These are phyloP conservation scores for Monoplex corrugatus DNA, from an alignment of 2,888 invertebrate genomes.

Conservation along the genomic window DNA sequence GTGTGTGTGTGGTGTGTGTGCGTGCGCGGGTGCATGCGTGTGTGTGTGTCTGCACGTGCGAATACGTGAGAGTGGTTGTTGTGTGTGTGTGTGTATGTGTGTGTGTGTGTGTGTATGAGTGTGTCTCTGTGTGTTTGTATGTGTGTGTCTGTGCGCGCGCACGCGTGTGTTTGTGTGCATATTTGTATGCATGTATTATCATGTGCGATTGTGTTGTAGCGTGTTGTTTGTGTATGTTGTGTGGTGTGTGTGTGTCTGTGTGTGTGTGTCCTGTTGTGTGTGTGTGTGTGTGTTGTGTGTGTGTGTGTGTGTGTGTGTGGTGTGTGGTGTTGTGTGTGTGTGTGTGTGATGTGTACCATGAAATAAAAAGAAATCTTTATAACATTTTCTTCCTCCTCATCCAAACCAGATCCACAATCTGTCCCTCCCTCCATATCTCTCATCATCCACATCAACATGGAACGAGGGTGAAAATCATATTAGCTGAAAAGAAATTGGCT, in stretches of 20 bases:
- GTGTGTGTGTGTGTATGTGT: background rate
- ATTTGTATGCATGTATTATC: background rate
- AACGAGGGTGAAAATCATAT: background rate
- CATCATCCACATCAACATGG: too few species aligned
- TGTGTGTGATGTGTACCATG: too few species aligned
- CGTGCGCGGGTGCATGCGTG: too few species aligned
- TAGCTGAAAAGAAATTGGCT: slow-evolving; percentile 1
- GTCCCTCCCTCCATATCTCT: too few species aligned
- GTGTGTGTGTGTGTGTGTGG: too few species aligned
- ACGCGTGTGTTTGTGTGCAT: background rate
- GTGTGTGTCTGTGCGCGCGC: too few species aligned
- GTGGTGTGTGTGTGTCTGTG: slow-evolving; percentile 5
- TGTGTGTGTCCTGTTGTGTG: background rate
- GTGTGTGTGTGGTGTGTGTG: too few species aligned
- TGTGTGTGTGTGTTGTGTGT: background rate
- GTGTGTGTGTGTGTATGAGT: too few species aligned
- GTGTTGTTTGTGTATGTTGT: slow-evolving; percentile 6
- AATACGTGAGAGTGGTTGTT: too few species aligned
- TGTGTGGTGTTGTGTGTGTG: background rate
- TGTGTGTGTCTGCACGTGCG: background rate
- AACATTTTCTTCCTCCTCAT: too few species aligned
- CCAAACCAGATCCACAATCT: background rate
- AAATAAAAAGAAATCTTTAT: too few species aligned
- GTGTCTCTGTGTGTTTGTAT: too few species aligned
- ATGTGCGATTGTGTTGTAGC: background rate